Conservation (phyloP, 2,888 invertebrate genomes). For the Pollenia angustigena region DNA sequence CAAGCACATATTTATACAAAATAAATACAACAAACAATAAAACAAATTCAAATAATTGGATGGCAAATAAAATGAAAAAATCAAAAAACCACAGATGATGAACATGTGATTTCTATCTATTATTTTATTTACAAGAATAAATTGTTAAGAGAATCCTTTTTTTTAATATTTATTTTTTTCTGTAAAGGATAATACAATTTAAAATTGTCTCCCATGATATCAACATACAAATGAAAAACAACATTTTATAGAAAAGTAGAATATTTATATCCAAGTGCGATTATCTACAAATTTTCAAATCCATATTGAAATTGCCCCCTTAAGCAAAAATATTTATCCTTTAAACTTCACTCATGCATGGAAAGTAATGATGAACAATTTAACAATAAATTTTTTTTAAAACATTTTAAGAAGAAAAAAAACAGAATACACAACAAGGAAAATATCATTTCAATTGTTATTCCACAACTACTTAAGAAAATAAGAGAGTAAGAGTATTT, state of each 20-base stretch:
- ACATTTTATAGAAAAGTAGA: constrained; percentile 3
- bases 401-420: constrained; percentile 54
- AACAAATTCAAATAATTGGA: constrained; percentile 71
- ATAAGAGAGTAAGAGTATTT: constrained; percentile 35
- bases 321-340: constrained; percentile 52
- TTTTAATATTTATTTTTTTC: background rate
- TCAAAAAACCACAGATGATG: constrained; percentile 54
- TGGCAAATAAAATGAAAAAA: constrained; percentile 52
- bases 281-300: constrained; percentile 52
- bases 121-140: constrained; percentile 38
- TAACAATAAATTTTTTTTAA: constrained; percentile 67
- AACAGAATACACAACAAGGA: constrained; percentile 24
- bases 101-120: constrained; percentile 70
- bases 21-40: constrained; percentile 47
- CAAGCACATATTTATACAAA: constrained; percentile 12
- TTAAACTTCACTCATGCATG: constrained; percentile 58
- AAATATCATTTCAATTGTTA: constrained; percentile 64
- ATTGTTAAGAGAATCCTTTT: constrained; percentile 62
- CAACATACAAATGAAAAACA: constrained; percentile 6
- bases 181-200: constrained; percentile 47
- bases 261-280: constrained; percentile 45
- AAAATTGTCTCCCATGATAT: constrained; percentile 61
- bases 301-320: constrained; percentile 66
- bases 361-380: constrained; percentile 67
- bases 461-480: background rate